phyloP scores from a whole-genome alignment of 2,113 vertebrate genomes.

The Gavia stellata region DNA sequence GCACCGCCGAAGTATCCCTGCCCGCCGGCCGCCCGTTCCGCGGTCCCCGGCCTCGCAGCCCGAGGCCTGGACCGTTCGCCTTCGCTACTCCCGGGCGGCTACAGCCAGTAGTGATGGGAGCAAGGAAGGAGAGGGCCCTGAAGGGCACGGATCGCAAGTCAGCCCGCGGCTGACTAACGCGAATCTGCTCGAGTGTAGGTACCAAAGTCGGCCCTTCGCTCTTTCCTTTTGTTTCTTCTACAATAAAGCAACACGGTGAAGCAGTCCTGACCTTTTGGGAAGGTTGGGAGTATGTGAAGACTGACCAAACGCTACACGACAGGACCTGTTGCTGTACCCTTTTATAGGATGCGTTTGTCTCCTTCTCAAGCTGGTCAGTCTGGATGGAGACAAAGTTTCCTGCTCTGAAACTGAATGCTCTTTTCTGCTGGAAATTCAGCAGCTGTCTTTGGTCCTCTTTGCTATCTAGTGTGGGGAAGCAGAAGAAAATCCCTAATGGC shows the following conservation, averaged over 20 bases:
- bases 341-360: not conserved
- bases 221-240: not conserved
- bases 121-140: not conserved
- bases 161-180: not conserved
- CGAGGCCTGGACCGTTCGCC: not conserved
- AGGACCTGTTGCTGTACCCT: not conserved
- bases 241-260: not conserved
- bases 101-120: not conserved
- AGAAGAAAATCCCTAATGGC: not conserved
- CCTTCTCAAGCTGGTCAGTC: not conserved
- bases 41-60: not conserved
- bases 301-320: fast-evolving
- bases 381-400: not conserved
- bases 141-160: not conserved
- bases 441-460: not conserved
- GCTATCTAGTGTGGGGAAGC: not conserved
- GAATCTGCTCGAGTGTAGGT: not conserved
- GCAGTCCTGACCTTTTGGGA: not conserved
- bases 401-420: fast-evolving
- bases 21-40: not conserved
- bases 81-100: not conserved
- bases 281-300: not conserved
- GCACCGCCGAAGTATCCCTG: fast-evolving
- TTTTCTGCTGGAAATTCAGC: not conserved
- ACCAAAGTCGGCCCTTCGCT: fast-evolving